These are phyloP conservation scores for Dunckerocampus dactyliophorus DNA, from an alignment of 2,113 vertebrate species.

Conservation along the genomic window DNA sequence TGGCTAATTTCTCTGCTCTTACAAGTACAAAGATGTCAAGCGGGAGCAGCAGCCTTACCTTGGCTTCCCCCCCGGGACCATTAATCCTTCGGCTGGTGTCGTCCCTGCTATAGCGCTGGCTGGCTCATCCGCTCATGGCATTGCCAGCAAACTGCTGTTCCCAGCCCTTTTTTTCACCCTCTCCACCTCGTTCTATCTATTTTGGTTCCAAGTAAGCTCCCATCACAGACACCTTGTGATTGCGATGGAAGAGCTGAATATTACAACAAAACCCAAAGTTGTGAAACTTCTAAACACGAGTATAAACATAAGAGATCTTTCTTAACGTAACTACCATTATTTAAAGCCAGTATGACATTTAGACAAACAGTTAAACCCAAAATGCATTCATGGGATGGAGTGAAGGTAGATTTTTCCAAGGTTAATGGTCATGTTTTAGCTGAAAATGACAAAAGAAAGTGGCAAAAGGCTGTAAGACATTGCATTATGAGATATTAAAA, in stretches of 20 bases:
- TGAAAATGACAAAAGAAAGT: too few relatives aligned
- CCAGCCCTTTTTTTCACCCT: constrained; percentile 35
- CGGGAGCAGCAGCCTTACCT: constrained; percentile 75
- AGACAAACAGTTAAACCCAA: too few relatives aligned
- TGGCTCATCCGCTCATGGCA: constrained; percentile 58
- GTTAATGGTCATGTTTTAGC: too few relatives aligned
- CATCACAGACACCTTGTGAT: constrained; percentile 54
- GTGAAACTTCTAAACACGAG: too few relatives aligned
- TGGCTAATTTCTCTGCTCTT: constrained; percentile 80
- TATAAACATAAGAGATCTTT: too few relatives aligned
- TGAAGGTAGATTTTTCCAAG: too few relatives aligned
- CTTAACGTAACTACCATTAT: too few relatives aligned
- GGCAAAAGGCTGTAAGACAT: too few relatives aligned
- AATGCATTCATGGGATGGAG: too few relatives aligned
- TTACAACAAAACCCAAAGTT: not conserved
- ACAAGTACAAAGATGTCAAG: constrained; percentile 80
- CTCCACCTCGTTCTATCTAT: constrained; percentile 41
- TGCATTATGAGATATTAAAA: too few relatives aligned
- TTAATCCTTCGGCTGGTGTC: constrained; percentile 76
- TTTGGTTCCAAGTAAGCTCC: constrained; percentile 58
- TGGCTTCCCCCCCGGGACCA: constrained; percentile 65
- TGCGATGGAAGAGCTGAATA: constrained; percentile 39
- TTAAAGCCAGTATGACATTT: too few relatives aligned
- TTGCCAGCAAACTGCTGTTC: constrained; percentile 67
- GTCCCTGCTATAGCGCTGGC: constrained; percentile 51